Base-by-base conservation (phyloP, 2,797 vertebrate genomes). In the Poeciliopsis presidionis region DNA sequence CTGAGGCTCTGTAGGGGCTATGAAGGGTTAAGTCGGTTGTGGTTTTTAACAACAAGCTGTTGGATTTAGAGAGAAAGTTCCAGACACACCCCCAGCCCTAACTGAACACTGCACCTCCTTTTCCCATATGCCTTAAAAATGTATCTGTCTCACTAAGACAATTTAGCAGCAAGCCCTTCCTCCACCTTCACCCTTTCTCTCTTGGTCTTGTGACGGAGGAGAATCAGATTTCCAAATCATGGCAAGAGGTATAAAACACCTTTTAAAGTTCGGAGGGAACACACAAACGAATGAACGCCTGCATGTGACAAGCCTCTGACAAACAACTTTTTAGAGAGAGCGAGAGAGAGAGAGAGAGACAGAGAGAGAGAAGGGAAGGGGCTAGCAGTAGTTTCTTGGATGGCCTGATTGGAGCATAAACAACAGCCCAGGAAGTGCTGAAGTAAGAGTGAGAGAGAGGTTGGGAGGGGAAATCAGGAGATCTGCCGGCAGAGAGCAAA, bases 351-450 rank as follows among this genome's bases (percentile, higher is more conserved):
- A 76, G 55, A 59, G 9, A 13, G 72, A 79, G 74, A 85, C 76
- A 79, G 45, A 75, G 85, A 74, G 73, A 78, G 74, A 85, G 65
- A 46, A 71, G 81, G 14, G 72, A 86, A 72, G 84, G 85, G 86
- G 86, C n/a, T 46, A 81, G 87, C 57, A 4, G 83, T 79, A 78
- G 89, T 88, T 90, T 88, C 86, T 93, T 91, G 89, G 91, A 91
- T 84, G 84, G 87, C 88, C 90, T 90, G 93, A 94, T 92, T 93
- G 92, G 91, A 95, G 91, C 90, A 89, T 91, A 93, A 92, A 93
- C 92, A 93, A 91, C 90, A 93, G 86, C 87, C 89, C 92, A 94
- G 94, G 94, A 94, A 95, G 92, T 94, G 86, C 87, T 87, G 87
- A 90, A 92, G 90, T 87, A 86, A 93, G 86, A 88, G 85, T 14